These are phyloP conservation scores for Hydrocynus forskahlii DNA, from an alignment of 2,797 vertebrate species.

Conservation along the genomic window DNA sequence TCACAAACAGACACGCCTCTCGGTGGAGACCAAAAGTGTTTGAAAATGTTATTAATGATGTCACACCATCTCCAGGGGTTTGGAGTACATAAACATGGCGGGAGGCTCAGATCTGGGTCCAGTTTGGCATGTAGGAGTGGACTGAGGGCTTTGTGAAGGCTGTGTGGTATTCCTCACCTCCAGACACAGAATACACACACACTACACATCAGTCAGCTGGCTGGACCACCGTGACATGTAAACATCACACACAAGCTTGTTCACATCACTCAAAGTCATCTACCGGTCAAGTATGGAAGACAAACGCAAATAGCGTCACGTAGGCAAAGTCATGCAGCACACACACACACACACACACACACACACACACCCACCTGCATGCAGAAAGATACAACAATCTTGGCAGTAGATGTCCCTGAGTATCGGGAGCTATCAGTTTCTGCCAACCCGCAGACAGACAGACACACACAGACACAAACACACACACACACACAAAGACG, in stretches of 20 bases:
- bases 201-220: conserved; percentile 69
- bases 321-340: conserved; percentile 43
- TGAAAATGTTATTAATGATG: conserved; percentile 74
- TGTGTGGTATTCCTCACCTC: conserved; percentile 74
- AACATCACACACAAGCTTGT: conserved; percentile 55
- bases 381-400: conserved; percentile 24
- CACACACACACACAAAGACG: too few relatives aligned
- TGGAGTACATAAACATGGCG: conserved; percentile 66
- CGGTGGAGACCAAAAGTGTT: conserved; percentile 60
- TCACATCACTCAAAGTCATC: conserved; percentile 51
- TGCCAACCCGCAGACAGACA: conserved; percentile 32
- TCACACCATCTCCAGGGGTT: conserved; percentile 75
- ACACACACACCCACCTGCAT: conserved; percentile 32
- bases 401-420: not conserved
- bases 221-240: conserved; percentile 47
- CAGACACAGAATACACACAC: conserved; percentile 71
- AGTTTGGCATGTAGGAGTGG: conserved; percentile 51
- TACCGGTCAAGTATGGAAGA: conserved; percentile 40
- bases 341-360: conserved; percentile 22
- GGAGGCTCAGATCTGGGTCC: conserved; percentile 63
- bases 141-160: conserved; percentile 69
- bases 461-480: not conserved
- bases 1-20: conserved; percentile 39
- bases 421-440: conserved; percentile 11
- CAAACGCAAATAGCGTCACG: conserved; percentile 38